Evolutionary conservation across 2,113 vertebrate genomes (phyloP), one percentile per base, ranked within the genome.

Genomic region (Fregata magnificens): DNA sequence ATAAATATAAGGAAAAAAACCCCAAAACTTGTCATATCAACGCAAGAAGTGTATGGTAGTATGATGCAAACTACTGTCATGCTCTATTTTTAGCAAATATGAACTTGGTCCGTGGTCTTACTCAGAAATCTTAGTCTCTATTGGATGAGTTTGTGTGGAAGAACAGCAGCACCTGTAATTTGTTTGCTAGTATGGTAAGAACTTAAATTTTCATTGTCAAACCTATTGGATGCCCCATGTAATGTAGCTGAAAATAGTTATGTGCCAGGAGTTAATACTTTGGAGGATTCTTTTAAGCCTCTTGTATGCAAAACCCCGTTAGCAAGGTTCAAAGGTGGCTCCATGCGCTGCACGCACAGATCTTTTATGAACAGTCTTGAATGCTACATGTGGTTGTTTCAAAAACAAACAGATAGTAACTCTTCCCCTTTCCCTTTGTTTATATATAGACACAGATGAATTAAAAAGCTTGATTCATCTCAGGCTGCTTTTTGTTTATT

Each of bases 401-500:
- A 85, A 77, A 95, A 96, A 52, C 67, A 95, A 91, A 58, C 88
- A 91, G 62, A 82, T 62, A 95, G 83, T 93, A 91, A 85, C 87
- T 95, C 53, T 90, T 82, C 38, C 72, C 25, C 59, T 93, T 61
- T 93, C 61, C 38, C 44, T 93, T 78, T 95, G 87, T 95, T 95
- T 96, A 36, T 82, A 40, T 85, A 36, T 84, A 88, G 77, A 88
- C 63, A 49, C 7, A 71, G 38, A 55, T 77, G 29, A 95, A 89
- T 84, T 91, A 38, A 89, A 96, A 94, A 91, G 18, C 72, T 78
- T 86, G 45, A 65, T 95, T 93, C 6, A 79, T 82, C 53, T 62
- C 26, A 28, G 70, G 10, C 3, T 1, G 11, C 32, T 83, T 91
- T 78, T 81, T 91, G 49, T 77, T 82, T 91, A 34, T 76, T 82